Evolutionary conservation across 92 coral and sea anemone genomes (phyloP).

Genomic region (Heliopora coerulea): DNA sequence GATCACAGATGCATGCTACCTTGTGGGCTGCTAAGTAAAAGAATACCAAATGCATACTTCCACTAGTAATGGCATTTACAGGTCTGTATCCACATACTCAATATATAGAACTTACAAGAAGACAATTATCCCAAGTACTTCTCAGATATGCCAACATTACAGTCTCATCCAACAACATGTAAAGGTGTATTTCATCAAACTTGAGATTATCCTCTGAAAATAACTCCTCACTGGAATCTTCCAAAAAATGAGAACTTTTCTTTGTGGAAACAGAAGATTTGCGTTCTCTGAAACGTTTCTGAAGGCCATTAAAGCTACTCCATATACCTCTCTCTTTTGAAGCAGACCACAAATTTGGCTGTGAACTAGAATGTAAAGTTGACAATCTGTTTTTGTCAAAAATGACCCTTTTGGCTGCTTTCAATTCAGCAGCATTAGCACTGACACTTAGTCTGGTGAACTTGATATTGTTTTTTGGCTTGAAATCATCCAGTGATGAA

Average conservation of each 20-base stretch:
- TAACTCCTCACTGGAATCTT: conserved; percentile 41
- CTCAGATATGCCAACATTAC: conserved; percentile 83
- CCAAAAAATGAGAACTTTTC: conserved; percentile 18
- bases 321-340: conserved; percentile 11
- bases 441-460: conserved; percentile 13
- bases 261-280: not conserved
- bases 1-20: too few relatives aligned
- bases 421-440: conserved; percentile 21
- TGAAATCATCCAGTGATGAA: conserved; percentile 23
- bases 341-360: conserved; percentile 19
- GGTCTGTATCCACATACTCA: too few relatives aligned
- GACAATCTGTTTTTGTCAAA: not conserved
- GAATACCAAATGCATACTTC: too few relatives aligned
- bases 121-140: conserved; percentile 94
- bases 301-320: conserved; percentile 24
- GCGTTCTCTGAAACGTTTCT: conserved; percentile 20
- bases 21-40: too few relatives aligned
- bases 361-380: conserved; percentile 12
- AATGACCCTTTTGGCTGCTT: not conserved
- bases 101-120: conserved; percentile 68
- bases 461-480: not conserved
- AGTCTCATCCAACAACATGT: conserved; percentile 70
- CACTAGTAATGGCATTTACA: too few relatives aligned
- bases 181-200: conserved; percentile 62
- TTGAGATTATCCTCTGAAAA: conserved; percentile 6